Evolutionary conservation across 2,797 vertebrate species (phyloP), one percentile per base, ranked within the genome.

Genomic region (Notoglanidium macrostoma): DNA sequence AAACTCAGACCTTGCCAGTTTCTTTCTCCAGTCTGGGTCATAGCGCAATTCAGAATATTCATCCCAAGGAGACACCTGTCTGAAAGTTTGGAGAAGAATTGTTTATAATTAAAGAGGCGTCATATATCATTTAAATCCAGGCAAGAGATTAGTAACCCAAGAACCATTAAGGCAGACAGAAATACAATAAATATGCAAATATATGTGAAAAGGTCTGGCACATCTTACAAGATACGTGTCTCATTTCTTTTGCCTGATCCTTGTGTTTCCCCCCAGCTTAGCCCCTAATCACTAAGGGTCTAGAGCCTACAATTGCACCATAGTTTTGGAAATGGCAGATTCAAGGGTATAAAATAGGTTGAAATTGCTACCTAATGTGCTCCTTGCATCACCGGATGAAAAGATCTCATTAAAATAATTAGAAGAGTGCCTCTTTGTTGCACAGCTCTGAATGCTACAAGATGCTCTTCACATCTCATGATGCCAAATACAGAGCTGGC

Each of bases 371-470:
- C 92, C 93, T 96, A 95, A 96, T 96, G 96, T 95, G 94, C 92
- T 95, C 94, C 95, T 95, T 95, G 94, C 95, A 95, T 95, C 94
- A 94, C 89, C 92, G 93, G 94, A 96, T 96, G 95, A 96, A 96
- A 95, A 96, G 95, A 96, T 94, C 95, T 96, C 94, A 96, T 96
- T 96, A 96, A 95, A 96, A 95, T 96, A 96, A 96, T 95, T 95
- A 95, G 94, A 93, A 94, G 95, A 95, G 95, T 94, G 95, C 93
- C 94, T 95, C 95, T 96, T 96, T 96, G 95, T 95, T 96, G 95
- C 95, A 92, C 93, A 94, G 88, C 91, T 89, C 92, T 93, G 94
- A 95, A 94, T 94, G 94, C 88, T 86, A 92, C 94, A 92, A 93
- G 92, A 93, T 94, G 94, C 92, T 93, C 95, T 95, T 95, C 94